Evolutionary conservation across 2,113 vertebrate species (phyloP).

Genomic region (Dicentrarchus labrax): DNA sequence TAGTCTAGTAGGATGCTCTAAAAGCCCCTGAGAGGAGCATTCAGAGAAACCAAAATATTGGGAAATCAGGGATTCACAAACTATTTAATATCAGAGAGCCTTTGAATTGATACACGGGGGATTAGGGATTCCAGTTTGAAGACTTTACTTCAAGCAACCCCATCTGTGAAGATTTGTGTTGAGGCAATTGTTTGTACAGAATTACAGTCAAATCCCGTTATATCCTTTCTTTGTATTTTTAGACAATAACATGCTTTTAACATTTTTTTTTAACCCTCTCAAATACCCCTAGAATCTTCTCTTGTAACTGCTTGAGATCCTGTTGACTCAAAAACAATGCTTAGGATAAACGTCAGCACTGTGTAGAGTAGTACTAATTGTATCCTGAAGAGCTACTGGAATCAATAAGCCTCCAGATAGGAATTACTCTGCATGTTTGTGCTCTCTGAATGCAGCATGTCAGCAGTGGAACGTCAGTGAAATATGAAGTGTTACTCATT

Average conservation of each 20-base stretch:
- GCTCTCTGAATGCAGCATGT: slow-evolving; percentile 34
- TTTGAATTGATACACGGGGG: neutral
- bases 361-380: neutral
- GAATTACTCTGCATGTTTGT: slow-evolving; percentile 20
- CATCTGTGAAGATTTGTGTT: neutral
- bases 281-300: neutral
- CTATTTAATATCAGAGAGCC: neutral
- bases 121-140: neutral
- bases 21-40: neutral
- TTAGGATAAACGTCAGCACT: neutral
- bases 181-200: neutral
- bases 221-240: neutral
- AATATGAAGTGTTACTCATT: slow-evolving; percentile 63
- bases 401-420: slow-evolving; percentile 31
- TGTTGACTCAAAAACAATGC: neutral
- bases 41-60: neutral
- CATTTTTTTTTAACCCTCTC: rapidly evolving
- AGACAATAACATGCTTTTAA: neutral
- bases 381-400: slow-evolving; percentile 19
- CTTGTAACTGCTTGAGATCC: neutral
- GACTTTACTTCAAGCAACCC: neutral
- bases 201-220: neutral
- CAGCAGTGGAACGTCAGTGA: slow-evolving; percentile 52
- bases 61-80: neutral
- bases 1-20: neutral